phyloP scores from a whole-genome alignment of 53 echinoderm and acorn worm genomes.

The Apostichopus leukothele region DNA sequence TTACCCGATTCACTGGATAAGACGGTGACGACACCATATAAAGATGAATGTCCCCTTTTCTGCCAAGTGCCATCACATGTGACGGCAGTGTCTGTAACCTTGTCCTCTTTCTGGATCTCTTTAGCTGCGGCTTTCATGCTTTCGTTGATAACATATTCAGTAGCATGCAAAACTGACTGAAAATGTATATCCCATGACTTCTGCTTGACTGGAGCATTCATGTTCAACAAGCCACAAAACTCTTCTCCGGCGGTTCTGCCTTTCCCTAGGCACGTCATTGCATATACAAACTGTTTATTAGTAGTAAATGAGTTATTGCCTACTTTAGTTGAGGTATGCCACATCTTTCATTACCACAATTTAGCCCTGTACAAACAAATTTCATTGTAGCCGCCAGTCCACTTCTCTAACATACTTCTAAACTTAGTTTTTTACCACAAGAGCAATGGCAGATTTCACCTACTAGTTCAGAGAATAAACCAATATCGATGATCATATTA shows the following conservation, averaged over 20 bases:
- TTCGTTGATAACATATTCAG: background rate
- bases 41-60: conserved; percentile 38
- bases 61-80: conserved; percentile 52
- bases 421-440: background rate
- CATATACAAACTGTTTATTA: conserved; percentile 28
- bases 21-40: conserved; percentile 1
- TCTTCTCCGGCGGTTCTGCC: conserved; percentile 11
- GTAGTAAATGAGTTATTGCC: conserved; percentile 22
- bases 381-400: conserved; percentile 12
- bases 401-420: background rate
- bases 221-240: conserved; percentile 23
- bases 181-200: conserved; percentile 23
- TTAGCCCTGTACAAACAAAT: background rate
- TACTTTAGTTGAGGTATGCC: conserved; percentile 10
- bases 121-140: background rate
- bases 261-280: conserved; percentile 14
- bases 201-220: background rate
- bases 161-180: conserved; percentile 18
- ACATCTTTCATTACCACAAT: conserved; percentile 10
- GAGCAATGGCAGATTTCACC: conserved; percentile 25
- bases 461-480: conserved; percentile 3
- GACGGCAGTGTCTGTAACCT: conserved; percentile 32
- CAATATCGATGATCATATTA: conserved; percentile 6
- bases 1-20: background rate
- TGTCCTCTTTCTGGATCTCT: background rate